Percentiles rank a stretch among this genome's conserved stretches.
Conservation (phyloP, 2,888 invertebrate species). For the Smittia aterrima region DNA sequence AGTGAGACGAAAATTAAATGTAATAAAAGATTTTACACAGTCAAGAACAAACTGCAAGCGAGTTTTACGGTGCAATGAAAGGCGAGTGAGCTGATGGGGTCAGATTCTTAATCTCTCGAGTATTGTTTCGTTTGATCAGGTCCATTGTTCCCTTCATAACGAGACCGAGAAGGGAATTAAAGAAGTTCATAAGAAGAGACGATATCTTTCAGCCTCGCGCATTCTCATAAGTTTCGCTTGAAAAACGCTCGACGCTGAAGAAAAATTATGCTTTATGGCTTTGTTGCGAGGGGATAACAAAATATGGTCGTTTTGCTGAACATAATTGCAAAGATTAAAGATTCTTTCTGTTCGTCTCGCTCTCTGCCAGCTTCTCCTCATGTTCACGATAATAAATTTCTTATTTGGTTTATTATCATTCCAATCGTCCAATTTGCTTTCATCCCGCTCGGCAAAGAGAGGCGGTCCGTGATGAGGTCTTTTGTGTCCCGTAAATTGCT, state of each 20-base stretch:
- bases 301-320: constrained; percentile 21
- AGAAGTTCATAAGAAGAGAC: constrained; percentile 2
- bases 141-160: constrained; percentile 10
- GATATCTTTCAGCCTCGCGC: constrained; percentile 4
- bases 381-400: constrained; percentile 34
- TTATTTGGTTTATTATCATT: constrained; percentile 40
- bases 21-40: constrained; percentile 31
- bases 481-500: background rate
- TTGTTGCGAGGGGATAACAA: background rate
- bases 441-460: background rate
- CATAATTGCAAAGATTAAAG: constrained; percentile 37
- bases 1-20: constrained; percentile 23
- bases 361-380: background rate
- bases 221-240: constrained; percentile 19
- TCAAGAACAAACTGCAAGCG: constrained; percentile 8
- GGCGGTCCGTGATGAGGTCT: background rate
- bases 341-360: background rate
- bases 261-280: constrained; percentile 39
- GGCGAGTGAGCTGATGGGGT: background rate
- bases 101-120: background rate
- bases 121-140: constrained; percentile 23
- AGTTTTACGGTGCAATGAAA: background rate
- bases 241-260: background rate
- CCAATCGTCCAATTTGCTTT: constrained; percentile 37
- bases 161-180: background rate